These are phyloP conservation scores for Hydriomena furcata DNA, from an alignment of 2,888 invertebrate species.

Conservation along the genomic window DNA sequence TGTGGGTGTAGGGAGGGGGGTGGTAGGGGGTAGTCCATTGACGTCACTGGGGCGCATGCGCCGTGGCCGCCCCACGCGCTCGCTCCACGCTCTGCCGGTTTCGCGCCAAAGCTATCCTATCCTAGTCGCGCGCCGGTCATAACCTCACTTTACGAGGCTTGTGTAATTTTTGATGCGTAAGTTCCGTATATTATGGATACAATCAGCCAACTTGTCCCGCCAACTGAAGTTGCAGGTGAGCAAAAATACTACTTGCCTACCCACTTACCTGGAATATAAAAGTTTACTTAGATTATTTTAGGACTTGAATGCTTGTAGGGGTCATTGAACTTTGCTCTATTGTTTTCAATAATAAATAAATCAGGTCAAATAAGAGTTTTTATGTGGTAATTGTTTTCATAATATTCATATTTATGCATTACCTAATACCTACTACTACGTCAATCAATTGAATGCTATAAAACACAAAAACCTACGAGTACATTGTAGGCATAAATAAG, in stretches of 20 bases:
- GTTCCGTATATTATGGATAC: constrained; percentile 53
- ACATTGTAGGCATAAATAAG: too few species aligned
- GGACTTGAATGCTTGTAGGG: constrained; percentile 23
- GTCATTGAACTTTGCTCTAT: constrained; percentile 31
- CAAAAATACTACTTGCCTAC: constrained; percentile 9
- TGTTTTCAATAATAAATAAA: constrained; percentile 6
- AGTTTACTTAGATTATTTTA: background rate
- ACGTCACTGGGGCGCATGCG: constrained; percentile 74
- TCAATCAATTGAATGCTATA: too few species aligned
- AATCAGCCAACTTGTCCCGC: constrained; percentile 48
- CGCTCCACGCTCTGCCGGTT: constrained; percentile 50
- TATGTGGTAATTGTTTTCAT: too few species aligned
- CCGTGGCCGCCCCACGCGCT: constrained; percentile 59
- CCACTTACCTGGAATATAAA: background rate
- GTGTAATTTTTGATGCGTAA: constrained; percentile 32
- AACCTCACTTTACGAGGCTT: constrained; percentile 56
- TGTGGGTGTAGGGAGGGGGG: constrained; percentile 41
- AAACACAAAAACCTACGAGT: too few species aligned
- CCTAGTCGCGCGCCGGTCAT: constrained; percentile 63
- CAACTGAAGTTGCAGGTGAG: constrained; percentile 63
- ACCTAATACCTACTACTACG: background rate
- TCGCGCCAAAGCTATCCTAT: constrained; percentile 75
- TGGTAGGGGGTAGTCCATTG: constrained; percentile 57
- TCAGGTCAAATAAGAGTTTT: background rate
- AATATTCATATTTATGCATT: too few species aligned